Evolutionary conservation across 1,140 invertebrate genomes (phyloP).

Genomic region (Physella acuta): DNA sequence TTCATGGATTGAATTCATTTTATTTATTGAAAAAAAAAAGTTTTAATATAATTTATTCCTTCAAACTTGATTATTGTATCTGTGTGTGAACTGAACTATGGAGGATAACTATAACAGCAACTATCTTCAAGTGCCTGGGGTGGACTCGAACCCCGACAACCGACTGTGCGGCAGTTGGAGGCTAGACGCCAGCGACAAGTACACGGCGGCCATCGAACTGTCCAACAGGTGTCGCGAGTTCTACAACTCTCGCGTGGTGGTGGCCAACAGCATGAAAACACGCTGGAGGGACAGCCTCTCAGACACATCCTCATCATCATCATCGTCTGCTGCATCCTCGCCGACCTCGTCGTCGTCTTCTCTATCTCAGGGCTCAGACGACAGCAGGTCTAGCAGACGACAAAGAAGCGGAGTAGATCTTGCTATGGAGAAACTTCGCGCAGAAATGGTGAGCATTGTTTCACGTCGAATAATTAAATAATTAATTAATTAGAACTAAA

Average conservation of each 20-base stretch:
- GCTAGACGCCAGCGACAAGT: constrained; percentile 33
- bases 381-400: background rate
- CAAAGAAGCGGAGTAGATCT: constrained; percentile 36
- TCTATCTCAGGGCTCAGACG: background rate
- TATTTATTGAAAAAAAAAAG: too few species aligned
- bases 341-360: constrained; percentile 19
- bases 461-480: too few species aligned
- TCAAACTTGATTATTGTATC: too few species aligned
- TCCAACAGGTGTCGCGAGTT: constrained; percentile 47
- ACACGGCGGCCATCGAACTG: constrained; percentile 47
- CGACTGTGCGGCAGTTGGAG: too few species aligned
- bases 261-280: constrained; percentile 34
- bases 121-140: background rate
- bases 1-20: too few species aligned
- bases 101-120: too few species aligned
- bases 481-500: background rate
- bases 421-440: constrained; percentile 40
- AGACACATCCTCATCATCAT: background rate
- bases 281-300: constrained; percentile 20
- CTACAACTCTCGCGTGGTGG: constrained; percentile 43
- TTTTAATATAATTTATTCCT: too few species aligned
- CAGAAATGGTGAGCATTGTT: constrained; percentile 48
- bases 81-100: too few species aligned
- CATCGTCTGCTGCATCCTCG: background rate
- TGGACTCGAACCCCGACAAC: background rate